Base-by-base conservation (phyloP, 1,140 invertebrate genomes). In the Anoplophora glabripennis region DNA sequence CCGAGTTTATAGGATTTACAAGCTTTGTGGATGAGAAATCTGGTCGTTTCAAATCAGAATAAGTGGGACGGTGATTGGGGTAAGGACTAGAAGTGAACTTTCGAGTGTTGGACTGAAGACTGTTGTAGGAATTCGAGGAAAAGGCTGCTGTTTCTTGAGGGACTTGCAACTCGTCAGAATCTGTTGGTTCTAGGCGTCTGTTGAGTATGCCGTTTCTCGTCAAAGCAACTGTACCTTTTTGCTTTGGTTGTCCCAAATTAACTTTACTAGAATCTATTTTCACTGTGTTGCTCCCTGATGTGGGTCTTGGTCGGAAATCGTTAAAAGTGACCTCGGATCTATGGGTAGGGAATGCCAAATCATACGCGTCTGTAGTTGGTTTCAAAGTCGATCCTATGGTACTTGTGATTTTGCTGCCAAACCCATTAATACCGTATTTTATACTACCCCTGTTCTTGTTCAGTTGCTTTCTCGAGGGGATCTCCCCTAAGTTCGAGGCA, bases 71-170 rank as follows among this genome's bases (percentile, higher is more conserved):
- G 57, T 75, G 67, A 58, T 75, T 71, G 35, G 66, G 65, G 64
- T 69, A 68, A 18, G 53, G 56, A 57, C 66, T 62, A 35, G 55
- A 60, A 3, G 65, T 66, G 9, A 55, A 53, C 33, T 53, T 48
- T 41, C 66, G 65, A 36, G 57, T 38, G 44, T 33, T 46, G 56
- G 68, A 53, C 8, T 59, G 53, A 17, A 69, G 70, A 28, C 34
- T 58, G 54, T 68, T 71, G 10, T 59, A 61, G 4, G 40, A 44
- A 58, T 63, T 73, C 11, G 79, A 75, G n/a, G 76, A 84, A 21
- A 83, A 83, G 0, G 85, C 83, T 0, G 87, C 86, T 1, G 84
- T 86, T 74, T 91, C 89, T 1, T 89, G 86, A 0, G 84, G 81
- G 1, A 87, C 80, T 73, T 91, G 89, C 51, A 82, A 83, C 71